These are phyloP conservation scores for Thera obeliscata DNA, from an alignment of 2,888 invertebrate species.

Conservation along the genomic window DNA sequence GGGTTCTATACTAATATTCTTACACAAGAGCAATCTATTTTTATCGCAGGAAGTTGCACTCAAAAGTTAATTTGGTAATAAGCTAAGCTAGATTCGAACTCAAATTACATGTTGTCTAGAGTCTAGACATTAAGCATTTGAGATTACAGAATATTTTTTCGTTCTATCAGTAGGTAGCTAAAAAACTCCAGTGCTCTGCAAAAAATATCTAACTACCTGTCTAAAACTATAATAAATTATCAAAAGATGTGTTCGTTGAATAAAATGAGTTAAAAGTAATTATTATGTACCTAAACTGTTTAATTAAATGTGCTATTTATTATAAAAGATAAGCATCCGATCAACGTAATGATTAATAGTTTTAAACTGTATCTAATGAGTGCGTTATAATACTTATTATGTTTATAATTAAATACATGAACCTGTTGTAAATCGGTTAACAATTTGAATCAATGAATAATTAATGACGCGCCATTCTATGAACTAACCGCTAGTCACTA, in stretches of 20 bases:
- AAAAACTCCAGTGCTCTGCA: background rate
- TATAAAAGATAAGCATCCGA: background rate
- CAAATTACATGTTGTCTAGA: background rate
- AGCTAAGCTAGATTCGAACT: too few relatives aligned
- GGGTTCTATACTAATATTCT: too few relatives aligned
- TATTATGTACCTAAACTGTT: slow-evolving; percentile 2
- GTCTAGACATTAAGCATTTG: background rate
- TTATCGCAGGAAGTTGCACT: too few relatives aligned
- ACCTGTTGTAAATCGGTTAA: background rate
- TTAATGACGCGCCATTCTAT: background rate
- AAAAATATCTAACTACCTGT: slow-evolving; percentile 1
- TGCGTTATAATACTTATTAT: background rate
- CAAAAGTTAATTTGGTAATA: too few relatives aligned
- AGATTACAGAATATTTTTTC: background rate
- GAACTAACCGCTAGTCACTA: background rate
- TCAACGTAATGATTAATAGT: slow-evolving; percentile 4
- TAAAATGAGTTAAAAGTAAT: background rate
- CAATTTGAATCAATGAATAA: background rate
- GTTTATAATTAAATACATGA: background rate
- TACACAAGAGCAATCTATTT: too few relatives aligned
- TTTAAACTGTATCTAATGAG: slow-evolving; percentile 2
- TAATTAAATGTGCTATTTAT: slow-evolving; percentile 5
- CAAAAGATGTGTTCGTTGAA: background rate
- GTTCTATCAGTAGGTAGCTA: background rate
- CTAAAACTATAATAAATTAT: background rate